Evolutionary conservation across 2,113 vertebrate genomes (phyloP).

Genomic region (Phoxinus phoxinus): DNA sequence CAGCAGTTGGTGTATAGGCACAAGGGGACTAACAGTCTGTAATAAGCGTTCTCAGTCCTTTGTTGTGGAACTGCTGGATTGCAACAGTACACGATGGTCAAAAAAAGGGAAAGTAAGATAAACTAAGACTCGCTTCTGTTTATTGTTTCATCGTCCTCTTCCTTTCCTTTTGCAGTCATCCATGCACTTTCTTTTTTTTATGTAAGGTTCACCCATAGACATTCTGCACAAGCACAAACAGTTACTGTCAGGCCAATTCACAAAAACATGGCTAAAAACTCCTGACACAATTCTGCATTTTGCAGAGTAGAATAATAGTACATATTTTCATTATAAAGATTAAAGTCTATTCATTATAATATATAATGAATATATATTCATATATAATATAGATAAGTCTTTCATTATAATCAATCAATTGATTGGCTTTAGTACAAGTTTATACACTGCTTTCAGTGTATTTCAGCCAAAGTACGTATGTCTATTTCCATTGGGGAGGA

Average conservation of each 20-base stretch:
- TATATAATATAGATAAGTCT: too few species aligned
- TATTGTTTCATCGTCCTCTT: slow-evolving; percentile 26
- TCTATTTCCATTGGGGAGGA: too few species aligned
- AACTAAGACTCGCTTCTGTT: slow-evolving; percentile 14
- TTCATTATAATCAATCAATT: not conserved
- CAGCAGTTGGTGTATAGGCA: not conserved
- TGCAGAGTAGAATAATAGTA: not conserved
- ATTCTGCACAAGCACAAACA: not conserved
- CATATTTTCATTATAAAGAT: too few species aligned
- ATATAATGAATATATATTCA: too few species aligned
- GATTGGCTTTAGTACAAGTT: too few species aligned
- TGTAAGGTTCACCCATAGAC: not conserved
- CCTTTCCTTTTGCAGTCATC: slow-evolving; percentile 1
- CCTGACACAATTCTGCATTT: not conserved
- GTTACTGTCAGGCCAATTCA: slow-evolving; percentile 26
- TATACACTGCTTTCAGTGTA: too few species aligned
- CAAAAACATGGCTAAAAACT: slow-evolving; percentile 13
- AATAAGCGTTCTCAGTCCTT: not conserved
- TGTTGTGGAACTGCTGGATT: slow-evolving; percentile 28
- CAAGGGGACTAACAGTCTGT: not conserved
- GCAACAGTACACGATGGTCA: not conserved
- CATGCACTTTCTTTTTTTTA: not conserved
- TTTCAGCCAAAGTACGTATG: too few species aligned
- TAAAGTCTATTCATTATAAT: too few species aligned
- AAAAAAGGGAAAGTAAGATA: not conserved